A percentile compares a stretch with the other conserved stretches of the same genome.
These are phyloP conservation scores for Dreissena rostriformis DNA, from an alignment of 1,140 invertebrate genomes.

Conservation along the genomic window DNA sequence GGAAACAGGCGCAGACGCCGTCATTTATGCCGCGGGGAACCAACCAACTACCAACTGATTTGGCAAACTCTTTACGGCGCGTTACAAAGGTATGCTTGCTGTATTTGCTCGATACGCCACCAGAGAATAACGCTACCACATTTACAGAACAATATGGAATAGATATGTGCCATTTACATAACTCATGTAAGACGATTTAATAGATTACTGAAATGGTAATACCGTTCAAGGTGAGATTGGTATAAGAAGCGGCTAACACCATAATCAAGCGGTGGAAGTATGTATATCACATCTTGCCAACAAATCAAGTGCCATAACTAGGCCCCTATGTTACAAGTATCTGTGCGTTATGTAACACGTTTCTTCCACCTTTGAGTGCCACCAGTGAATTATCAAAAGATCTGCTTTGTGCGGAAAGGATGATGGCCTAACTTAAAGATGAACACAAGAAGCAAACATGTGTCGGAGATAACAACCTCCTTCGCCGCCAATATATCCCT, in stretches of 20 bases:
- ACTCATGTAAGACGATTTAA: too few relatives aligned
- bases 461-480: not conserved
- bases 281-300: slow-evolving; percentile 41
- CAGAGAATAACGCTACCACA: too few relatives aligned
- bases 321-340: slow-evolving; percentile 48
- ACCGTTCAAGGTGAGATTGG: slow-evolving; percentile 24
- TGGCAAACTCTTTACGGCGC: slow-evolving; percentile 25
- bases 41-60: slow-evolving; percentile 22
- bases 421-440: not conserved
- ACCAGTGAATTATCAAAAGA: not conserved
- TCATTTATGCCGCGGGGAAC: not conserved
- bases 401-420: not conserved
- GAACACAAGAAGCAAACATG: not conserved
- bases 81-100: slow-evolving; percentile 29
- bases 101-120: not conserved
- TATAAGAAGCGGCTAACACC: slow-evolving; percentile 56
- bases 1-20: slow-evolving; percentile 43
- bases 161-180: too few relatives aligned
- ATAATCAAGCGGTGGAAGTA: slow-evolving; percentile 55
- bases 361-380: not conserved
- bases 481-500: too few relatives aligned
- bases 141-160: too few relatives aligned
- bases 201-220: too few relatives aligned
- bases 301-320: slow-evolving; percentile 46
- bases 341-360: slow-evolving; percentile 49